These are phyloP conservation scores for Gnathonemus echidnorhynchus DNA, from an alignment of 2,113 vertebrate genomes.

Conservation along the genomic window DNA sequence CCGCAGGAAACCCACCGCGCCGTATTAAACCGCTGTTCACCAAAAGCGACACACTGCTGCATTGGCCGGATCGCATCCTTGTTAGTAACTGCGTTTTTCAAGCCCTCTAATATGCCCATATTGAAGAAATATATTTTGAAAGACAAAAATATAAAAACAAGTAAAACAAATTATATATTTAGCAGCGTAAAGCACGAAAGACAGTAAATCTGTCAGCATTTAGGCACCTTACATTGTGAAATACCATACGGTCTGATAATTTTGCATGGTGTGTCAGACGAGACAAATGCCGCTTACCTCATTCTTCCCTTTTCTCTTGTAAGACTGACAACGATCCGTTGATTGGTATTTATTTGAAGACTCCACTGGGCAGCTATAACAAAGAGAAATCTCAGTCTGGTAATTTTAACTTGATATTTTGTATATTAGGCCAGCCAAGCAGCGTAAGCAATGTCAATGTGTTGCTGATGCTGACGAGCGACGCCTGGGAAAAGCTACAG, in stretches of 20 bases:
- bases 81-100: not conserved
- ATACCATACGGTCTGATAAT: not conserved
- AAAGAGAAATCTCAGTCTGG: not conserved
- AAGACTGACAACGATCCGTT: not conserved
- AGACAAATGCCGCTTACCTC: not conserved
- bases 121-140: not conserved
- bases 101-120: not conserved
- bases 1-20: not conserved
- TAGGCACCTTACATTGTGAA: not conserved
- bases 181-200: not conserved
- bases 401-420: not conserved
- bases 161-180: not conserved
- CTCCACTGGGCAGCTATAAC: not conserved
- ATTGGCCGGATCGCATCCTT: not conserved
- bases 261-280: not conserved
- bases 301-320: not conserved
- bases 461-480: slow-evolving; percentile 1
- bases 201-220: not conserved
- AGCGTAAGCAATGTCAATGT: not conserved
- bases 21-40: not conserved
- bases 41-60: not conserved
- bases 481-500: not conserved
- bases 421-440: not conserved
- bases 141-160: not conserved
- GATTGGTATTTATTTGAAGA: not conserved